Base-by-base conservation (phyloP, 1,140 invertebrate genomes). In the Temnothorax nylanderi region DNA sequence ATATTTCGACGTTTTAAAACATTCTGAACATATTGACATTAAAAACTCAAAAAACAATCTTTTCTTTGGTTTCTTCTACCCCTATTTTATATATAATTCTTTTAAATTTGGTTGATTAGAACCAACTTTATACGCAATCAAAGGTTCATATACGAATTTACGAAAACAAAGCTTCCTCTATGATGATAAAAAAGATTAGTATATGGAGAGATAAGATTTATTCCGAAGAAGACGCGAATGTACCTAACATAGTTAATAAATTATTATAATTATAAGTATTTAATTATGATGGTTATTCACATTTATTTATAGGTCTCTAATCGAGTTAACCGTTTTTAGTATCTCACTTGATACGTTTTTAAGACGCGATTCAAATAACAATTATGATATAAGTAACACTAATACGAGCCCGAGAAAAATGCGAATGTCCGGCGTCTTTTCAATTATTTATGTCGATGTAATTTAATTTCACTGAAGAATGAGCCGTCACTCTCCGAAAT, bases 401-500 rank as follows among this genome's bases (percentile, higher is more conserved):
- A 67, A 69, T 44, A 37, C 16, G 8, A 10, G 4, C 10, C 1
- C 34, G 21, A 60, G 21, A 84, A 60, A 75, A 74, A 49, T 47
- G n/a, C 16, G 7, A 47, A 74, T n/a, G n/a, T 18, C 4, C 54
- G 10, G 34, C 60, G 26, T 58, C 51, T 37, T 26, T 34, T 82
- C 67, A 74, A 74, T 74, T 82, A 82, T 60, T 82, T 82, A 74
- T 13, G 41, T 47, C 26, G 80, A 26, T 47, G 11, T 60, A 74
- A 84, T 32, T 82, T 37, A 32, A 58, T 82, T 58, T 54, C 32
- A 32, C 54, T 62, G 34, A 60, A 75, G 80, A 84, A 84, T 75
- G 32, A 60, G 47, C 69, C 34, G 69, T 62, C 80, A 75, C 26
- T 75, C 32, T 34, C 7, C 44, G 56, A 32, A 75, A 74, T 84